Conservation (phyloP, 2,797 vertebrate species). For the Enteromius fasciolatus region DNA sequence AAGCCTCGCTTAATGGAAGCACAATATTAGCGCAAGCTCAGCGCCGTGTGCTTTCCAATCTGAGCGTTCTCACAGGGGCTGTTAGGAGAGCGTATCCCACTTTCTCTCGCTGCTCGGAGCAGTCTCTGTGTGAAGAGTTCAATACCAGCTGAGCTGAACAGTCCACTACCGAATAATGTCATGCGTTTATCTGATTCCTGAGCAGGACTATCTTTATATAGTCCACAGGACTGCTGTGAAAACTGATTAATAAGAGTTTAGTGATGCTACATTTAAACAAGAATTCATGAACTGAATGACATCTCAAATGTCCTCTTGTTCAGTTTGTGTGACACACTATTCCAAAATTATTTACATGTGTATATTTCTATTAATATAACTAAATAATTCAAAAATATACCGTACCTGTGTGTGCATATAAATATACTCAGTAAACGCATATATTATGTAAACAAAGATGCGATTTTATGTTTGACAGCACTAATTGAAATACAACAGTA, state of each 20-base stretch:
- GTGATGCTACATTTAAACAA: not conserved
- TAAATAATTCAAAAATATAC: no score
- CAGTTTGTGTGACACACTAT: not conserved
- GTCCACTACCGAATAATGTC: not conserved
- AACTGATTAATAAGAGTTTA: not conserved
- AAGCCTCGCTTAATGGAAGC: conserved; percentile 76
- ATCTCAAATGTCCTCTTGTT: not conserved
- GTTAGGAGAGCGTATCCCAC: conserved; percentile 23
- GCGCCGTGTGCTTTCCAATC: conserved; percentile 65
- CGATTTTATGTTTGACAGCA: no score
- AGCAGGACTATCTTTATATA: not conserved
- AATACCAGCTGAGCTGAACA: not conserved
- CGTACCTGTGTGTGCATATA: no score
- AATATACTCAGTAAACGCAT: no score
- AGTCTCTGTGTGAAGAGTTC: no score
- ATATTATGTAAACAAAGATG: no score
- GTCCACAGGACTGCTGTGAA: not conserved
- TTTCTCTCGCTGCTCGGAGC: no score
- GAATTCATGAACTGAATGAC: not conserved
- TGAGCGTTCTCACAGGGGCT: conserved; percentile 54
- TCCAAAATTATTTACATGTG: not conserved
- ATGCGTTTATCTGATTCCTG: not conserved
- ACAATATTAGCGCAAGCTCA: conserved; percentile 75
- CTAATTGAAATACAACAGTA: not conserved
- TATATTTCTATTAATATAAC: not conserved